These are phyloP conservation scores for Bostrychus sinensis DNA, from an alignment of 2,113 vertebrate species.

Conservation along the genomic window DNA sequence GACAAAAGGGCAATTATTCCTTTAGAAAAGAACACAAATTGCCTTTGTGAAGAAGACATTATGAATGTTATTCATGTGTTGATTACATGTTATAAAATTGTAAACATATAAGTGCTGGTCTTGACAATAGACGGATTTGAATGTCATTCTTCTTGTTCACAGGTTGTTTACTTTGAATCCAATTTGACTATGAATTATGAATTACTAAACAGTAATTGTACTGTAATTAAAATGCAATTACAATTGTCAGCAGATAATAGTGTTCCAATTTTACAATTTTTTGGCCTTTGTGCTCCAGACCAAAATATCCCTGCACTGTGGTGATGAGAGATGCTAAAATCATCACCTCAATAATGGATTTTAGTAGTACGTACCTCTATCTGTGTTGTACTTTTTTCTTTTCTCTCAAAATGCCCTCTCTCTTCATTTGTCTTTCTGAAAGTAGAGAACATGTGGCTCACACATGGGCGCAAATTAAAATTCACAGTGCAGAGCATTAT, in stretches of 20 bases:
- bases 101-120: too few relatives aligned
- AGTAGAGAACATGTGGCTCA: conserved; percentile 27
- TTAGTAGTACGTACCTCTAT: not conserved
- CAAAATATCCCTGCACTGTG: too few relatives aligned
- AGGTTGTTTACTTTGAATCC: not conserved
- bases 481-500: conserved; percentile 33
- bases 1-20: conserved; percentile 3
- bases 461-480: conserved; percentile 45
- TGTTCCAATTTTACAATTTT: too few relatives aligned
- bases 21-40: too few relatives aligned
- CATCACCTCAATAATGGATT: too few relatives aligned
- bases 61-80: too few relatives aligned
- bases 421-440: conserved; percentile 31
- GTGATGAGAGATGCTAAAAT: too few relatives aligned
- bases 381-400: not conserved
- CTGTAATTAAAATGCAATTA: not conserved
- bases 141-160: too few relatives aligned
- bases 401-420: conserved; percentile 13
- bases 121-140: too few relatives aligned
- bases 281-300: not conserved
- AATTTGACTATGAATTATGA: not conserved
- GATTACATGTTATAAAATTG: too few relatives aligned
- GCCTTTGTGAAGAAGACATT: too few relatives aligned
- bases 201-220: not conserved
- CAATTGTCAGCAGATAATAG: not conserved